Conservation (phyloP, 2,113 vertebrate genomes). For the Lophura nycthemera region DNA sequence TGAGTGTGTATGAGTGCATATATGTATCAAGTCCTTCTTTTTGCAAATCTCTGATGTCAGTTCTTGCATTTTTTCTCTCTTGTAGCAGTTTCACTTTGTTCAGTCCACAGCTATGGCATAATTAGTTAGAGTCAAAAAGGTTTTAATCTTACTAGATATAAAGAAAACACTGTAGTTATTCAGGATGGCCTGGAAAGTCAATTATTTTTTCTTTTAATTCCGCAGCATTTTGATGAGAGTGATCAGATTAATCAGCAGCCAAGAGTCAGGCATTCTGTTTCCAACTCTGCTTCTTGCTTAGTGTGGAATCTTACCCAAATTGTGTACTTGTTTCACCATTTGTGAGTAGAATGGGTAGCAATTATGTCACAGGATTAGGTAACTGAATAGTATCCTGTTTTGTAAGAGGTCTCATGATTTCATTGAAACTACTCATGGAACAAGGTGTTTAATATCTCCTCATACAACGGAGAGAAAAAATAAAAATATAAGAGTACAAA, state of each 20-base stretch:
- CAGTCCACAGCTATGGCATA: background rate
- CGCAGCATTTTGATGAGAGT: background rate
- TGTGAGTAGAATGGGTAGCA: background rate
- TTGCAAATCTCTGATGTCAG: constrained; percentile 33
- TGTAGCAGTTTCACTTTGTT: constrained; percentile 28
- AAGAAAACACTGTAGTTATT: constrained; percentile 6
- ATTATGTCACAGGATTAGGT: background rate
- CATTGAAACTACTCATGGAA: background rate
- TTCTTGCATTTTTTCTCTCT: constrained; percentile 39
- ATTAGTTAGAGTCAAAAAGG: background rate
- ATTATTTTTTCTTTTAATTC: background rate
- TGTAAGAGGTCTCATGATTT: background rate
- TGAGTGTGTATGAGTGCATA: background rate
- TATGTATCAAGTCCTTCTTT: constrained; percentile 23
- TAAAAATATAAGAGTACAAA: background rate
- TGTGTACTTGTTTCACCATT: background rate
- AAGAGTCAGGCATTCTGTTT: background rate
- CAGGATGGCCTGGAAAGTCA: background rate
- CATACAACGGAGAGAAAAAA: background rate
- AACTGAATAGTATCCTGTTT: background rate
- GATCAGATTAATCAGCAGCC: background rate
- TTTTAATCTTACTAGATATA: constrained; percentile 9
- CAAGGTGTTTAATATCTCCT: background rate
- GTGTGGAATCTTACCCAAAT: background rate
- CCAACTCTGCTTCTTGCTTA: background rate